Percentiles rank a stretch among this genome's conserved stretches.
Conservation (phyloP, 2,797 vertebrate genomes). For the Sciaenops ocellatus region DNA sequence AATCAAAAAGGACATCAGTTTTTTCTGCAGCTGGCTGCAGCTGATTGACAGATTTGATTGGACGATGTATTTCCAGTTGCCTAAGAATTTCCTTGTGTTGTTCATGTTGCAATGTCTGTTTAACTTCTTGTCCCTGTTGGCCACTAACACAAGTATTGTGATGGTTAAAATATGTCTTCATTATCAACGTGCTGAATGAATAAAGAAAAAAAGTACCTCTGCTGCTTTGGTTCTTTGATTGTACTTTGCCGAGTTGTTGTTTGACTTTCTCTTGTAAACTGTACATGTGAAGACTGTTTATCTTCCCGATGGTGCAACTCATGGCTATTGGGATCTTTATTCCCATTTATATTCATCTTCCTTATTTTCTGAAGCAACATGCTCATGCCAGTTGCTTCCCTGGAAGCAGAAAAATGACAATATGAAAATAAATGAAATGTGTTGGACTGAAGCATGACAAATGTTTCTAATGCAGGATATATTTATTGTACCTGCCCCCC, state of each 20-base stretch:
- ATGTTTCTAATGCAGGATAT: constrained; percentile 15
- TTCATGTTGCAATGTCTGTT: constrained; percentile 42
- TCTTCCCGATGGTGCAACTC: constrained; percentile 13
- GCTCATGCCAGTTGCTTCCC: constrained; percentile 63
- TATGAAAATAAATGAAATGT: constrained; percentile 17
- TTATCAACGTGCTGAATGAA: constrained; percentile 13
- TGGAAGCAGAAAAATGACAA: constrained; percentile 49
- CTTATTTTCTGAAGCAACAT: constrained; percentile 59
- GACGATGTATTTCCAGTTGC: constrained; percentile 74
- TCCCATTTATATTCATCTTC: constrained; percentile 44
- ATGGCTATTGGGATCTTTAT: constrained; percentile 5
- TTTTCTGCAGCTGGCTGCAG: constrained; percentile 79
- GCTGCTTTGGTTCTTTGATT: constrained; percentile 41
- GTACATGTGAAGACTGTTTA: constrained; percentile 12
- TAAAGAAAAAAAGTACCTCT: constrained; percentile 30
- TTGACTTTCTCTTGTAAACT: constrained; percentile 29
- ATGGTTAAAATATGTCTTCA: constrained; percentile 20
- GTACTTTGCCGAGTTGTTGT: constrained; percentile 16
- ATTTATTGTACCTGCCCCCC: constrained; percentile 42
- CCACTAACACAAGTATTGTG: constrained; percentile 38
- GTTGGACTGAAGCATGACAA: constrained; percentile 1
- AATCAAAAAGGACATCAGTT: constrained; percentile 79
- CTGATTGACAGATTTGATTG: constrained; percentile 72
- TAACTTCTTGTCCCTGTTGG: constrained; percentile 58
- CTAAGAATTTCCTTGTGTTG: constrained; percentile 67